These are phyloP conservation scores for Ptilorrhoa leucosticta DNA, from an alignment of 2,113 vertebrate species.

Conservation along the genomic window DNA sequence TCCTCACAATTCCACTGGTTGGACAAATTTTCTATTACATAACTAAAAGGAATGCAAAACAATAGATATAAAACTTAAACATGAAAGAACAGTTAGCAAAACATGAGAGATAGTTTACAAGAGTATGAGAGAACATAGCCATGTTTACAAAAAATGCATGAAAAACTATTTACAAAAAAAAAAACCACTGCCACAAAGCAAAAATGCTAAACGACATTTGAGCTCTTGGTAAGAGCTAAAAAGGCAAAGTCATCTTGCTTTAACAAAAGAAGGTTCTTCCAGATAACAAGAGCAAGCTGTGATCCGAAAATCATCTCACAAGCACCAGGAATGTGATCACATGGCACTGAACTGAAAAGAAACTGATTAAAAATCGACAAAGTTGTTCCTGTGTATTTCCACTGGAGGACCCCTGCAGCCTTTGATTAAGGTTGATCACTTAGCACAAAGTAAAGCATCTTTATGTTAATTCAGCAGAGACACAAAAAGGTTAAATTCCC, in stretches of 20 bases:
- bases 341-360: background rate
- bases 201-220: no score
- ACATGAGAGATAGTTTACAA: no score
- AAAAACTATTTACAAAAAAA: no score
- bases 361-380: background rate
- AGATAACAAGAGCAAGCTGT: background rate
- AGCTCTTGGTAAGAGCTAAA: background rate
- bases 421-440: background rate
- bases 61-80: no score
- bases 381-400: background rate
- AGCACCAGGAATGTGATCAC: background rate
- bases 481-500: background rate
- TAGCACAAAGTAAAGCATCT: background rate
- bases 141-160: no score
- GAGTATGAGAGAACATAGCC: no score
- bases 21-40: no score
- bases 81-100: no score
- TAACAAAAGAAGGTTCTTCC: background rate
- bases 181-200: no score
- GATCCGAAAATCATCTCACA: background rate
- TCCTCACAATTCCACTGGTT: no score
- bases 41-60: no score
- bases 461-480: background rate
- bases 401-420: background rate
- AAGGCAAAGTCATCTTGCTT: rapidly evolving